Percentiles rank a stretch among this genome's conserved stretches.
phyloP scores from a whole-genome alignment of 2,797 vertebrate species.

The Parambassis ranga region DNA sequence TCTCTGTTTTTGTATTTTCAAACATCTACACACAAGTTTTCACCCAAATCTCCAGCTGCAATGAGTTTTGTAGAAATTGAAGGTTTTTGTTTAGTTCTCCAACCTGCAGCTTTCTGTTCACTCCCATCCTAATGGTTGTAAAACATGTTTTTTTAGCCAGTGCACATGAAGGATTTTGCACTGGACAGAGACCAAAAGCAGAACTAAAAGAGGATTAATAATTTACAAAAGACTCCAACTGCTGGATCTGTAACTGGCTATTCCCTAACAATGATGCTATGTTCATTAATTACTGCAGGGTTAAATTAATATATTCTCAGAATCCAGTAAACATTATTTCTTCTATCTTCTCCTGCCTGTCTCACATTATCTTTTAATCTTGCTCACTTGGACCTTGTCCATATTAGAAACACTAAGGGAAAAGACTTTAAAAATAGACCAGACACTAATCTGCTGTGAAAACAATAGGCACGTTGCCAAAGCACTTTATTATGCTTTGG shows the following conservation, averaged over 20 bases:
- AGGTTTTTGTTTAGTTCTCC: neutral
- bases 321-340: neutral
- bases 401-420: neutral
- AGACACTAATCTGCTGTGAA: slow-evolving; percentile 4
- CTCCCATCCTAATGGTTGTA: too few species aligned
- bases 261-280: neutral
- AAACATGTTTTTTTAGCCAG: too few species aligned
- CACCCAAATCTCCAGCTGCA: too few species aligned
- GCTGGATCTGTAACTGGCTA: neutral
- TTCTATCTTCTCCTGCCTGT: neutral
- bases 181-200: neutral
- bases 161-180: too few species aligned
- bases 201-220: neutral
- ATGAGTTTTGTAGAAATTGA: neutral
- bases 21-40: neutral
- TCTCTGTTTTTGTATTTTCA: too few species aligned
- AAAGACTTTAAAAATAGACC: neutral
- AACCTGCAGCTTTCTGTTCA: neutral
- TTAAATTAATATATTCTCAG: neutral
- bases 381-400: neutral
- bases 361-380: neutral
- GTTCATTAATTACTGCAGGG: neutral
- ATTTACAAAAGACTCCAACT: neutral
- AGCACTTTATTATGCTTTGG: slow-evolving; percentile 25
- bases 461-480: slow-evolving; percentile 11